A percentile compares a stretch with the other conserved stretches of the same genome.
Evolutionary conservation across 1,140 invertebrate genomes (phyloP).

Genomic region (Cataglyphis hispanica): DNA sequence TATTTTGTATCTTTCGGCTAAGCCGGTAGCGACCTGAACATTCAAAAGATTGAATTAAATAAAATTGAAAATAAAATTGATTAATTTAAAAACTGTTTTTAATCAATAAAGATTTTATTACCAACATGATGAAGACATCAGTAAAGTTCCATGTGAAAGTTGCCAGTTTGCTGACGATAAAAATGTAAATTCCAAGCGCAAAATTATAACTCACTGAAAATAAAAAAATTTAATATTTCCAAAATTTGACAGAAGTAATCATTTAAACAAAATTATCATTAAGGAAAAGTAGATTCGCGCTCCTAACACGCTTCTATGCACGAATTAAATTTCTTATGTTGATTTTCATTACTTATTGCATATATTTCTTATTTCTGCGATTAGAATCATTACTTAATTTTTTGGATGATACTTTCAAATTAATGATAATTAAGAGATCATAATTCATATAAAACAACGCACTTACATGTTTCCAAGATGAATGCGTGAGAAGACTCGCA

Average conservation of each 20-base stretch:
- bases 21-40: conserved; percentile 81
- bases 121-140: conserved; percentile 89
- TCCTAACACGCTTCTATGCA: not conserved
- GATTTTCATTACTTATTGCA: not conserved
- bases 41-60: conserved; percentile 10
- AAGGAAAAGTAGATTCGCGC: not conserved
- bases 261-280: not conserved
- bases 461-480: conserved; percentile 77
- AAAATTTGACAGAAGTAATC: not conserved
- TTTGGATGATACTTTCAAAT: not conserved
- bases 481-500: conserved; percentile 78
- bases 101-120: conserved; percentile 77
- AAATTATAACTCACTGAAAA: conserved; percentile 83
- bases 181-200: conserved; percentile 80
- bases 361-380: no score
- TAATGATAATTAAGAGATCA: not conserved
- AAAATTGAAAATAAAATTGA: not conserved
- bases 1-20: conserved; percentile 83
- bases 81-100: no score
- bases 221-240: conserved; percentile 33
- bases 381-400: not conserved
- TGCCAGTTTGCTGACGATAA: conserved; percentile 88
- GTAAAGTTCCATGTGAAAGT: conserved; percentile 91
- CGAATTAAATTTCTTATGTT: not conserved
- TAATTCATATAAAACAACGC: not conserved